phyloP scores from a whole-genome alignment of 2,888 invertebrate species.

The Mantis religiosa region DNA sequence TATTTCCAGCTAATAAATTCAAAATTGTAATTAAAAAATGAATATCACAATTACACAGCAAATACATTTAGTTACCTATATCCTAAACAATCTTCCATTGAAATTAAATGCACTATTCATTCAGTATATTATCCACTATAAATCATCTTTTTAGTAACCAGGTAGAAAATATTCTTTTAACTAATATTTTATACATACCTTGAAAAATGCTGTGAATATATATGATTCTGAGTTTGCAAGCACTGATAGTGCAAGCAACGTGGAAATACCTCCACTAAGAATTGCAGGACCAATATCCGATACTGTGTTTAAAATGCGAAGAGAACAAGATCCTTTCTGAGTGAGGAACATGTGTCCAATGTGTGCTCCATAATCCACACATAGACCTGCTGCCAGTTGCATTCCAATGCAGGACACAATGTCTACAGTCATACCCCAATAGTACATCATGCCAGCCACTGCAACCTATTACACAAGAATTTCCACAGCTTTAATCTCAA shows the following conservation, averaged over 20 bases:
- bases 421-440: constrained; percentile 79
- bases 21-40: too few species aligned
- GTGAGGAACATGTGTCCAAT: constrained; percentile 77
- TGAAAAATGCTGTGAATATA: constrained; percentile 70
- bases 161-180: too few species aligned
- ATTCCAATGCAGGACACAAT: constrained; percentile 76
- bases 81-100: too few species aligned
- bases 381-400: constrained; percentile 75
- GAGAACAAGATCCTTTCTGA: constrained; percentile 47
- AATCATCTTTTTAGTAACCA: too few species aligned
- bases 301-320: constrained; percentile 60
- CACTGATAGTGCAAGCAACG: constrained; percentile 66
- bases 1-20: too few species aligned
- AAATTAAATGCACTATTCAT: not conserved
- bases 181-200: constrained; percentile 41
- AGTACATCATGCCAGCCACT: constrained; percentile 73
- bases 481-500: constrained; percentile 13
- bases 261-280: constrained; percentile 72
- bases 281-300: constrained; percentile 73
- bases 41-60: too few species aligned
- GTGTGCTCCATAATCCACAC: constrained; percentile 80
- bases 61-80: too few species aligned
- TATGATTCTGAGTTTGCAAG: constrained; percentile 69
- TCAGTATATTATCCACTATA: too few species aligned
- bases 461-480: constrained; percentile 47